Evolutionary conservation across 2,797 vertebrate genomes (phyloP).

Genomic region (Myotis pilosus): DNA sequence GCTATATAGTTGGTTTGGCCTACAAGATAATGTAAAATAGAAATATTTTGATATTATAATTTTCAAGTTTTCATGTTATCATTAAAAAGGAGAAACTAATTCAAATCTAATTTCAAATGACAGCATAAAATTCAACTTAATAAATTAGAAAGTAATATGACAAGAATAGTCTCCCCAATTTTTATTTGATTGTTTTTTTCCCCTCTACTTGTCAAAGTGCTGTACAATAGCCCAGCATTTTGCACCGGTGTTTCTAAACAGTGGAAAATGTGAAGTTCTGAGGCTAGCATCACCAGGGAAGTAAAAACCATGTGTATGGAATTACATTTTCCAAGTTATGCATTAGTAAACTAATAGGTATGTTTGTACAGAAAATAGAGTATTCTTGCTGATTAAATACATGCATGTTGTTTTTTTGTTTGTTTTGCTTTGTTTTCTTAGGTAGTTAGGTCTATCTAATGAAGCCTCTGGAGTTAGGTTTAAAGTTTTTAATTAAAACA

Average conservation of each 20-base stretch:
- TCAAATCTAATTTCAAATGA: slow-evolving; percentile 33
- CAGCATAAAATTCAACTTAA: not conserved
- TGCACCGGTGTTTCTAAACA: not conserved
- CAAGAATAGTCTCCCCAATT: not conserved
- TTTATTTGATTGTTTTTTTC: not conserved
- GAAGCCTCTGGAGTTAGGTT: slow-evolving; percentile 52
- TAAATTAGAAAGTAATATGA: not conserved
- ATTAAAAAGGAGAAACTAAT: slow-evolving; percentile 23
- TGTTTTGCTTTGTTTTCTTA: slow-evolving; percentile 5
- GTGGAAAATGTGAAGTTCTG: slow-evolving; percentile 76
- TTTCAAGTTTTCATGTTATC: not conserved
- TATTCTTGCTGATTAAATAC: slow-evolving; percentile 65
- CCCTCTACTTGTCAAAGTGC: not conserved
- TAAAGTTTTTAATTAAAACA: slow-evolving; percentile 50
- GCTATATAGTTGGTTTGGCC: not conserved
- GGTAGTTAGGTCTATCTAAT: slow-evolving; percentile 66
- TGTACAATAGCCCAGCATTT: not conserved
- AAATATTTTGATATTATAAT: slow-evolving; percentile 11
- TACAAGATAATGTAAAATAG: not conserved
- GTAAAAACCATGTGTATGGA: slow-evolving; percentile 82
- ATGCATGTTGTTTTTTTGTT: not conserved
- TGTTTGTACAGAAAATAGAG: slow-evolving; percentile 74
- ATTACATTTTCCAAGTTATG: slow-evolving; percentile 81
- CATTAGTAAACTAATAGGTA: slow-evolving; percentile 82
- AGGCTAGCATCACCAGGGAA: slow-evolving; percentile 82